Conservation (phyloP, 2,888 invertebrate genomes). For the Chironomus tentans region DNA sequence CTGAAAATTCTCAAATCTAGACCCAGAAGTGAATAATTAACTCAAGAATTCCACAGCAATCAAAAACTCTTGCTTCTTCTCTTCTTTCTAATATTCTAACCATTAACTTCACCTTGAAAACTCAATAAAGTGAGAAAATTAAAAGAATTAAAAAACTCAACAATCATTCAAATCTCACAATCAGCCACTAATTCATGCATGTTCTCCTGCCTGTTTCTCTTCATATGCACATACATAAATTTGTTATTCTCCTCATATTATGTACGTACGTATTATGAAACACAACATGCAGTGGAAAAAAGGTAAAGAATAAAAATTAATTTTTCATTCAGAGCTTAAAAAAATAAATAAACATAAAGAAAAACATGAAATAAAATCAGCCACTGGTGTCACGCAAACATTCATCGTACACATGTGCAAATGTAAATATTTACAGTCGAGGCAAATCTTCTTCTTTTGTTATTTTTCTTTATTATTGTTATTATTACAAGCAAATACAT, state of each 20-base stretch:
- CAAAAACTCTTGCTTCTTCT: too few relatives aligned
- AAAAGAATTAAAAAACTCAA: too few relatives aligned
- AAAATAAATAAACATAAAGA: neutral
- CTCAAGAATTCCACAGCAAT: too few relatives aligned
- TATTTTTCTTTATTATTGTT: neutral
- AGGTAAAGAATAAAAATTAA: neutral
- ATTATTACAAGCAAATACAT: neutral
- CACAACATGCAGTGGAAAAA: neutral
- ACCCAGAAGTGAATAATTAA: too few relatives aligned
- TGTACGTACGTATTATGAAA: neutral
- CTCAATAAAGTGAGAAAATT: too few relatives aligned
- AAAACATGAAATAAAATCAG: slow-evolving; percentile 7
- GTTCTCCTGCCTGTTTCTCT: neutral
- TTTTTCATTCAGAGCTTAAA: neutral
- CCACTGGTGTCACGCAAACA: slow-evolving; percentile 24
- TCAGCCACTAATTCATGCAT: neutral
- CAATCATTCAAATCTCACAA: neutral
- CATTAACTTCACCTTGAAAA: too few relatives aligned
- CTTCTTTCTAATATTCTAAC: too few relatives aligned
- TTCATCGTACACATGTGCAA: neutral
- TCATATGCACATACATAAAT: neutral
- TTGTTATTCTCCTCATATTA: too few relatives aligned
- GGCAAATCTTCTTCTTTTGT: neutral
- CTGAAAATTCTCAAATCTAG: too few relatives aligned
- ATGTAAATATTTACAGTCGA: slow-evolving; percentile 9